Conservation (phyloP, 2,888 invertebrate genomes). For the Drosophila mulleri region DNA sequence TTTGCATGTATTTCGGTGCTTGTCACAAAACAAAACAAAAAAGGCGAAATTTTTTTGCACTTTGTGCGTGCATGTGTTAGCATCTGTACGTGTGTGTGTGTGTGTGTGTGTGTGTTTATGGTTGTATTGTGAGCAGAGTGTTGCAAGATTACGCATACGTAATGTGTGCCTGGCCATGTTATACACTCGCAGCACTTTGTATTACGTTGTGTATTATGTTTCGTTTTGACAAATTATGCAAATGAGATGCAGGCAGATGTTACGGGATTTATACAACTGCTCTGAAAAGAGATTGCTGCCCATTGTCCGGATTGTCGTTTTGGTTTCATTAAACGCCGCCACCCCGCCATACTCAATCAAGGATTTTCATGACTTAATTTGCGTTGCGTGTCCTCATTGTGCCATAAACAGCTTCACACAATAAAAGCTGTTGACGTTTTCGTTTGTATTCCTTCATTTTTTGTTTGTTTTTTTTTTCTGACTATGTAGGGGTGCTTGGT, state of each 20-base stretch:
- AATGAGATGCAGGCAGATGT: constrained; percentile 61
- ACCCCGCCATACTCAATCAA: constrained; percentile 25
- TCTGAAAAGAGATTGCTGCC: constrained; percentile 20
- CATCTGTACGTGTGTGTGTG: constrained; percentile 11
- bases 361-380: constrained; percentile 74
- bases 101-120: constrained; percentile 33
- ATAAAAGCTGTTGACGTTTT: constrained; percentile 77
- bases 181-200: constrained; percentile 59
- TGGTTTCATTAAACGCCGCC: constrained; percentile 43
- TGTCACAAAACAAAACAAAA: constrained; percentile 42
- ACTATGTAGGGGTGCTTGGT: constrained; percentile 1
- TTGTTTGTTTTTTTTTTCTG: not conserved
- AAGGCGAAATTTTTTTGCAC: constrained; percentile 54
- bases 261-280: constrained; percentile 33
- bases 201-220: constrained; percentile 68
- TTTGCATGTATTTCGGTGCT: constrained; percentile 68
- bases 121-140: constrained; percentile 38
- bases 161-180: constrained; percentile 49
- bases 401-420: constrained; percentile 77
- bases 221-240: constrained; percentile 78
- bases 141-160: constrained; percentile 79
- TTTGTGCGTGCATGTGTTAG: constrained; percentile 32
- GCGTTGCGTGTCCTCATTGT: constrained; percentile 62
- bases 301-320: constrained; percentile 39
- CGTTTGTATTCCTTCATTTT: constrained; percentile 10